Evolutionary conservation across 2,888 invertebrate genomes (phyloP).

Genomic region (Agrypnus murinus): DNA sequence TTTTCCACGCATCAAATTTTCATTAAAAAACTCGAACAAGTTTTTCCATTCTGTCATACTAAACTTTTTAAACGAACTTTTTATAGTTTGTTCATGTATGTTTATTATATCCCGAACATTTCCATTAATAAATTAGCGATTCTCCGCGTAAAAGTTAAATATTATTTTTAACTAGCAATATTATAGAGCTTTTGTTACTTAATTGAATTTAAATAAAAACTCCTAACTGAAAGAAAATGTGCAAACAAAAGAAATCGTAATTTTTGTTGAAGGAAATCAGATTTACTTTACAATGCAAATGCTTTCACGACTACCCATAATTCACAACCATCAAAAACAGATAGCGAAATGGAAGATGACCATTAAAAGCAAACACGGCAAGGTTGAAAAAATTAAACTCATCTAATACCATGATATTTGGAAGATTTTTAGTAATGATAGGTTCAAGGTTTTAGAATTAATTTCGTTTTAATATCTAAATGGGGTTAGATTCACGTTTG

Average conservation of each 20-base stretch:
- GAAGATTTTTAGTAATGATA: too few species aligned
- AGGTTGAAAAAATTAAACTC: background rate
- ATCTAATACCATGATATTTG: too few species aligned
- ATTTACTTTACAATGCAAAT: conserved; percentile 8
- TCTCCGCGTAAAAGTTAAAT: background rate
- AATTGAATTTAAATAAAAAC: too few species aligned
- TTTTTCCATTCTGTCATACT: conserved; percentile 38
- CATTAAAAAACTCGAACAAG: conserved; percentile 43
- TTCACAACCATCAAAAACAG: conserved; percentile 1
- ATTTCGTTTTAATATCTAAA: too few species aligned
- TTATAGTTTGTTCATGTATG: conserved; percentile 28
- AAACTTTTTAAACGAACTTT: conserved; percentile 39
- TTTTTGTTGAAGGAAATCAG: background rate
- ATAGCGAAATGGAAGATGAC: conserved; percentile 8
- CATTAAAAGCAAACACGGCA: conserved; percentile 13
- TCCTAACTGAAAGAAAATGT: too few species aligned
- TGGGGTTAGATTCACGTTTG: too few species aligned
- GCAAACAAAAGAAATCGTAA: too few species aligned
- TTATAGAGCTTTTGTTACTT: background rate
- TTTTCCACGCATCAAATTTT: conserved; percentile 45
- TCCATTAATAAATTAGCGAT: conserved; percentile 27
- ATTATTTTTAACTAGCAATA: conserved; percentile 24
- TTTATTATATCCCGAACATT: conserved; percentile 2
- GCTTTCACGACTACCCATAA: conserved; percentile 3
- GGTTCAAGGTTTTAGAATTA: too few species aligned